Evolutionary conservation across 23 tunicate species (phyloP), one percentile per base, ranked within the genome.

Genomic region (Aplidium turbinatum): DNA sequence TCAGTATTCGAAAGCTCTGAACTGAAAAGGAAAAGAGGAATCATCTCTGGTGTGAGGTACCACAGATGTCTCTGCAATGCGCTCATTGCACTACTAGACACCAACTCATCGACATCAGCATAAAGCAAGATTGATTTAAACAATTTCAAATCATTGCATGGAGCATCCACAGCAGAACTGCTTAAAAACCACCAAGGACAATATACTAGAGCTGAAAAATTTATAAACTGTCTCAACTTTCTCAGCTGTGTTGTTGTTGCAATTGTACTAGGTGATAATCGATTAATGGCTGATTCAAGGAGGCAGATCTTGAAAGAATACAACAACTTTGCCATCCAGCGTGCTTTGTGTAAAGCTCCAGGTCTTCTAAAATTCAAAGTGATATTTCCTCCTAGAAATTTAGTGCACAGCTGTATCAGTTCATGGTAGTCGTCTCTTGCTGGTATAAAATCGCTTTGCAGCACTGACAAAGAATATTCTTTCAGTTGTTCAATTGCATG

Each of bases 261-360:
- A 25, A 60, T 60, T 25, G 36, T 29, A 29, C 67, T 23, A 4
- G 67, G 67, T 60, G 67, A 38, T 6, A 60, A 23, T 60, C 31
- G 35, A 60, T 29, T 25, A 11, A 60, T 7, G 30, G 36, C 67
- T 9, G n/a, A 23, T 29, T 25, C 36, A 25, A 60, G 67, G 6
- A 60, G 35, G 35, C 67, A 60, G 35, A 60, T 60, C 22, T 60
- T 60, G 67, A 60, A 60, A 26, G 67, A 19, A 60, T 60, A 29
- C 67, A 60, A 60, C 67, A 27, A 4, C 67, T 60, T 60, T 60
- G 67, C 67, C 67, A 60, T 30, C 67, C 67, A 60, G 35, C 67
- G 7, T 9, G 67, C 67, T 60, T 60, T 60, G 67, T 60, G 67
- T 30, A 60, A 60, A 60, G 67, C 67, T 60, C 67, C 67, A 25